phyloP scores from a whole-genome alignment of 2,113 vertebrate genomes.

The Himantopus leucocephalus region DNA sequence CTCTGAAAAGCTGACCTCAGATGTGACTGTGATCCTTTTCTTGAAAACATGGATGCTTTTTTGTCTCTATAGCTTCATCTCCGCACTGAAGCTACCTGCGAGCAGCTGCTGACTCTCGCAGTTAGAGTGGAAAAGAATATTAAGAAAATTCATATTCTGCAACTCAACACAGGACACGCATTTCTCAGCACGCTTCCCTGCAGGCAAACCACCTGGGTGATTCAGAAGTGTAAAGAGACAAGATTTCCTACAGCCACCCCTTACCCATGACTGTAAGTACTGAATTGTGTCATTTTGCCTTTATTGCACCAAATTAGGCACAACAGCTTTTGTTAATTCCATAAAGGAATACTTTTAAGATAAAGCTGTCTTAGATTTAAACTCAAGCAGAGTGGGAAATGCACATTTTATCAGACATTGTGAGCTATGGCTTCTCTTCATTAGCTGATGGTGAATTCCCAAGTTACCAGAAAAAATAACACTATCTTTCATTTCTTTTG shows the following conservation, averaged over 20 bases:
- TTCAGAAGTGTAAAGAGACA: background rate
- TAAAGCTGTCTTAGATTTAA: background rate
- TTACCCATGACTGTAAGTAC: background rate
- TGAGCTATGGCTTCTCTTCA: background rate
- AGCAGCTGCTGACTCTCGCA: background rate
- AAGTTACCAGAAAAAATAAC: background rate
- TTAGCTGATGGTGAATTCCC: background rate
- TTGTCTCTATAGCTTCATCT: background rate
- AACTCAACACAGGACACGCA: background rate
- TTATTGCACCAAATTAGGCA: background rate
- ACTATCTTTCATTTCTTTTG: background rate
- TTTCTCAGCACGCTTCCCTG: background rate
- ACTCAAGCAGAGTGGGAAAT: background rate
- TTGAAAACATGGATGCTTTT: background rate
- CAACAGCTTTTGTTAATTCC: background rate
- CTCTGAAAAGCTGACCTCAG: background rate
- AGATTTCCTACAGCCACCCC: background rate
- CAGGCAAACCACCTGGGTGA: background rate
- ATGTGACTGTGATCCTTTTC: background rate
- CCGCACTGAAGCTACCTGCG: background rate
- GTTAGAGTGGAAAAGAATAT: background rate
- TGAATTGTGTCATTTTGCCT: background rate
- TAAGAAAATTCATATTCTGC: background rate
- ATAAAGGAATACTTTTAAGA: background rate
- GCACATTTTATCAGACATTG: background rate